Evolutionary conservation across 2,113 vertebrate species (phyloP).

Genomic region (Rousettus leschenaultii): DNA sequence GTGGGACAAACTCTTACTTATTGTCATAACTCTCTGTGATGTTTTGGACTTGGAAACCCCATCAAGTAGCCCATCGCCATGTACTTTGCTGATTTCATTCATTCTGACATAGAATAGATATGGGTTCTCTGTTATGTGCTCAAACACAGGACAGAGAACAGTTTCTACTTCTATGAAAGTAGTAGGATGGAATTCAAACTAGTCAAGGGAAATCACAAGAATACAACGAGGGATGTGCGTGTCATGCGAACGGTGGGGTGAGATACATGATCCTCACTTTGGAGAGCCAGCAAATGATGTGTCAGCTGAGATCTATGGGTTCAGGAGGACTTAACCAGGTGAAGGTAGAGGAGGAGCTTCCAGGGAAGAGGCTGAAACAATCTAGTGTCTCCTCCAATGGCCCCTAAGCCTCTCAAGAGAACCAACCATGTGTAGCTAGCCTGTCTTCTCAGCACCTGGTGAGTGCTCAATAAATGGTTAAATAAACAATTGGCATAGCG

Average conservation of each 20-base stretch:
- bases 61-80: accelerated
- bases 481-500: too few relatives aligned
- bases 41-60: too few relatives aligned
- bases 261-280: not conserved
- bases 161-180: too few relatives aligned
- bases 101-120: accelerated
- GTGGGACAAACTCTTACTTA: not conserved
- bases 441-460: not conserved
- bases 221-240: accelerated
- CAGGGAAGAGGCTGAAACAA: too few relatives aligned
- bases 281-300: not conserved
- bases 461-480: not conserved
- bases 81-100: accelerated
- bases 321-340: not conserved
- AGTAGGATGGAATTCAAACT: not conserved
- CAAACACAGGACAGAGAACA: not conserved
- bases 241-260: accelerated
- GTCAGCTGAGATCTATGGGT: accelerated
- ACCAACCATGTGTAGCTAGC: not conserved
- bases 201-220: not conserved
- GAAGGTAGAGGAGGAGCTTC: not conserved
- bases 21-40: not conserved
- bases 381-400: accelerated
- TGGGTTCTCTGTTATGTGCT: not conserved
- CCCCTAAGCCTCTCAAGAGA: not conserved